These are phyloP conservation scores for Laticauda laticaudata DNA, from an alignment of 2,113 vertebrate genomes.

Conservation along the genomic window DNA sequence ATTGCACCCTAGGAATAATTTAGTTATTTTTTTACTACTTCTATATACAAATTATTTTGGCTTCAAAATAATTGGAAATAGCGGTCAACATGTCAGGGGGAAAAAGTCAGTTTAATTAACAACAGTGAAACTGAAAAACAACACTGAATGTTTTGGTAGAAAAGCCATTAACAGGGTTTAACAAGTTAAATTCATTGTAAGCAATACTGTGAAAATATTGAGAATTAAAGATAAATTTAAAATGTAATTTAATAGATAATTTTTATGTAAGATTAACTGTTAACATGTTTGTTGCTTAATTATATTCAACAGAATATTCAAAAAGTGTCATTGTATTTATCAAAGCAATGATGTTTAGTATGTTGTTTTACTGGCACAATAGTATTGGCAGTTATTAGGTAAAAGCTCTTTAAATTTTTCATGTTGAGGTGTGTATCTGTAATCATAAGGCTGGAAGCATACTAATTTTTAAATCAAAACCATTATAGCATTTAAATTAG, in stretches of 20 bases:
- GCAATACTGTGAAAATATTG: not conserved
- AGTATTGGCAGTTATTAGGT: not conserved
- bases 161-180: not conserved
- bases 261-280: not conserved
- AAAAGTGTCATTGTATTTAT: not conserved
- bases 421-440: not conserved
- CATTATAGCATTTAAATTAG: not conserved
- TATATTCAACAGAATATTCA: not conserved
- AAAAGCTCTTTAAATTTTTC: not conserved
- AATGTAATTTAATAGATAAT: not conserved
- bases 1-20: not conserved
- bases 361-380: not conserved
- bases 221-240: not conserved
- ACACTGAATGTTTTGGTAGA: not conserved
- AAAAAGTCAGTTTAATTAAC: slow-evolving; percentile 7
- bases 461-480: not conserved
- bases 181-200: not conserved
- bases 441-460: not conserved
- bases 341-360: not conserved
- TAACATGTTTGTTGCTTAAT: not conserved
- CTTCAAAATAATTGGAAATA: slow-evolving; percentile 7
- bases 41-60: slow-evolving; percentile 1
- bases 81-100: not conserved
- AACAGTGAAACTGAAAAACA: slow-evolving; percentile 3
- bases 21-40: slow-evolving; percentile 10